Conservation (phyloP, 2,797 vertebrate genomes). For the Florisuga fusca region DNA sequence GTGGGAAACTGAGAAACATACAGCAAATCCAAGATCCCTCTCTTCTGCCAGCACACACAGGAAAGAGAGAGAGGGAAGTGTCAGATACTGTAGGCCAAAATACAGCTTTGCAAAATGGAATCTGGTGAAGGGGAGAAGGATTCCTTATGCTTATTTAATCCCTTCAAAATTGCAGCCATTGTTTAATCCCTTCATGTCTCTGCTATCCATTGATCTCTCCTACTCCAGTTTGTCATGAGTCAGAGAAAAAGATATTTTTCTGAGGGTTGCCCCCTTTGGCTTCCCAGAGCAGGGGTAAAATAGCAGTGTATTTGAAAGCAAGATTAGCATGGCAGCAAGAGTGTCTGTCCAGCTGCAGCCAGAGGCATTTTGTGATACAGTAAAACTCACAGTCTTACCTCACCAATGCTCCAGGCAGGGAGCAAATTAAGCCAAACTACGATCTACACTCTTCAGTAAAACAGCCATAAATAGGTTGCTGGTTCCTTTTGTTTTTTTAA, state of each 20-base stretch:
- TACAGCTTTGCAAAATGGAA: neutral
- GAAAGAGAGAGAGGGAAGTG: neutral
- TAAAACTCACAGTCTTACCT: neutral
- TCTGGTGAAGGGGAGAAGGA: neutral
- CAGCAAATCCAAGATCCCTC: neutral
- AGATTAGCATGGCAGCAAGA: neutral
- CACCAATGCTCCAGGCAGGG: neutral
- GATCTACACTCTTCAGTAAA: neutral
- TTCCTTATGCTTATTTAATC: neutral
- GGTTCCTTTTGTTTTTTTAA: neutral
- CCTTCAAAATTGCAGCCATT: neutral
- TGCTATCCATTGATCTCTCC: neutral
- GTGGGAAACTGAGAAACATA: neutral
- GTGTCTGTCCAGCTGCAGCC: neutral
- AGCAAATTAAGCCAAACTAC: neutral
- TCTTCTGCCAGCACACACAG: neutral
- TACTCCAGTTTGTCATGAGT: neutral
- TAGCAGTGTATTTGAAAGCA: neutral
- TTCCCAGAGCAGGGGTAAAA: neutral
- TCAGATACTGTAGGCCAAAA: neutral
- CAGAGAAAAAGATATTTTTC: neutral
- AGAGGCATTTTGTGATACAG: neutral
- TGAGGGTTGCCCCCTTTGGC: neutral
- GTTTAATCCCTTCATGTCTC: neutral
- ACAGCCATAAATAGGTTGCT: neutral